Percentiles rank a stretch among this genome's conserved stretches.
Evolutionary conservation across 2,888 invertebrate species (phyloP).

Genomic region (Ctenicera cuprea): DNA sequence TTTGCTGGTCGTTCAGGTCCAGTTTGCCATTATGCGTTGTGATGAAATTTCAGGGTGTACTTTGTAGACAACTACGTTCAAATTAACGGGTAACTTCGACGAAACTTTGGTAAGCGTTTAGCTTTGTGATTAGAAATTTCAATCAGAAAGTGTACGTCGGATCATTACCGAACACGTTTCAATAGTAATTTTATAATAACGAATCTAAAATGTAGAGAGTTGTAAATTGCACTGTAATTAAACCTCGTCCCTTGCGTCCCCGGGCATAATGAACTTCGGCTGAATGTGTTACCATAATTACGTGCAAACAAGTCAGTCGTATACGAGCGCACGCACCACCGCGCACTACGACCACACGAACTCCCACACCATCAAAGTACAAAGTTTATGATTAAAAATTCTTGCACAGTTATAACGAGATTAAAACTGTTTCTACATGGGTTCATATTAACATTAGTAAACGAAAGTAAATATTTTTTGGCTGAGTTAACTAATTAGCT

Average conservation of each 20-base stretch:
- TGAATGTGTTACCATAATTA: constrained; percentile 69
- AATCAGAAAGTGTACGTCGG: constrained; percentile 35
- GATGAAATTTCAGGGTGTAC: constrained; percentile 29
- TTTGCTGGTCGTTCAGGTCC: constrained; percentile 22
- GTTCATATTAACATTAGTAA: constrained; percentile 5
- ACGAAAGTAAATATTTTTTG: neutral
- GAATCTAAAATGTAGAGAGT: constrained; percentile 65
- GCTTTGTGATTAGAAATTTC: constrained; percentile 33
- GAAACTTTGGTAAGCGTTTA: constrained; percentile 1
- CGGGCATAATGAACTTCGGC: constrained; percentile 65
- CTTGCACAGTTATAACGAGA: constrained; percentile 32
- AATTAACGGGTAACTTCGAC: neutral
- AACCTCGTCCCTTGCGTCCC: constrained; percentile 63
- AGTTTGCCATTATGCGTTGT: constrained; percentile 11
- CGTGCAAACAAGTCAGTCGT: constrained; percentile 68
- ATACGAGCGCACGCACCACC: constrained; percentile 60
- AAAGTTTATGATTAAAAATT: constrained; percentile 62
- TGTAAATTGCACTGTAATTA: constrained; percentile 68
- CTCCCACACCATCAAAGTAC: constrained; percentile 55
- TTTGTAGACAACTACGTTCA: constrained; percentile 13
- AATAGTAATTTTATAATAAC: constrained; percentile 57
- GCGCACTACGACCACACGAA: constrained; percentile 57
- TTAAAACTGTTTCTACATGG: constrained; percentile 34
- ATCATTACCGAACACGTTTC: constrained; percentile 39
- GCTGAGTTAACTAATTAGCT: neutral